phyloP scores from a whole-genome alignment of 2,888 invertebrate species.

The Caenorhabditis sp. region DNA sequence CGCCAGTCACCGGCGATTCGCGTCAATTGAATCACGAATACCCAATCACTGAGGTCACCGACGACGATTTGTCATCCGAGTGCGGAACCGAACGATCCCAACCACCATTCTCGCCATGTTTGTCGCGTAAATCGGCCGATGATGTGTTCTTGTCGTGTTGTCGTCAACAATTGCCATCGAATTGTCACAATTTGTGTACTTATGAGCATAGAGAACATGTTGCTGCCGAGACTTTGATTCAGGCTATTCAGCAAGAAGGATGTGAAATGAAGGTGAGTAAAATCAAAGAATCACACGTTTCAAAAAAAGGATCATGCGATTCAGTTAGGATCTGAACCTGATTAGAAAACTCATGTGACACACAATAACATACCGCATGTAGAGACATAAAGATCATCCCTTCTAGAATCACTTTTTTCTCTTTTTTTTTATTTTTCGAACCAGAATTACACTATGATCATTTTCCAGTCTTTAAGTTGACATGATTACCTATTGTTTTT shows the following conservation, averaged over 20 bases:
- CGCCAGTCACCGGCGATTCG: slow-evolving; percentile 53
- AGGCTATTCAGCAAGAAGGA: slow-evolving; percentile 58
- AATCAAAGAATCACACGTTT: too few relatives aligned
- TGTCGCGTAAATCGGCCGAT: slow-evolving; percentile 62
- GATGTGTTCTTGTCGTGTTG: slow-evolving; percentile 68
- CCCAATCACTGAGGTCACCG: slow-evolving; percentile 64
- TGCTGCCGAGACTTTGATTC: slow-evolving; percentile 64
- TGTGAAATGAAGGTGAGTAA: slow-evolving; percentile 50
- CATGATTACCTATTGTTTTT: too few relatives aligned
- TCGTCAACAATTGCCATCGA: slow-evolving; percentile 63
- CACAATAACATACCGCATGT: too few relatives aligned
- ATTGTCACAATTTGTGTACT: slow-evolving; percentile 66
- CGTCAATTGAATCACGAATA: slow-evolving; percentile 57
- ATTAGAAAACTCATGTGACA: too few relatives aligned
- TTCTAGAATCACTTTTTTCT: too few relatives aligned
- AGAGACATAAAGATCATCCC: too few relatives aligned
- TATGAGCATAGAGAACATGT: slow-evolving; percentile 69
- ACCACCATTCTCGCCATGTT: slow-evolving; percentile 67
- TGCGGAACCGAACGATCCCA: slow-evolving; percentile 62
- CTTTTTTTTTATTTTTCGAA: too few relatives aligned
- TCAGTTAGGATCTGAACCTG: too few relatives aligned
- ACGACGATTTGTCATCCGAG: slow-evolving; percentile 61
- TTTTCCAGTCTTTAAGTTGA: too few relatives aligned
- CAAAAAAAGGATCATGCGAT: too few relatives aligned
- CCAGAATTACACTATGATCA: too few relatives aligned